phyloP scores from a whole-genome alignment of 2,888 invertebrate genomes.

The Leucophenga maculata region DNA sequence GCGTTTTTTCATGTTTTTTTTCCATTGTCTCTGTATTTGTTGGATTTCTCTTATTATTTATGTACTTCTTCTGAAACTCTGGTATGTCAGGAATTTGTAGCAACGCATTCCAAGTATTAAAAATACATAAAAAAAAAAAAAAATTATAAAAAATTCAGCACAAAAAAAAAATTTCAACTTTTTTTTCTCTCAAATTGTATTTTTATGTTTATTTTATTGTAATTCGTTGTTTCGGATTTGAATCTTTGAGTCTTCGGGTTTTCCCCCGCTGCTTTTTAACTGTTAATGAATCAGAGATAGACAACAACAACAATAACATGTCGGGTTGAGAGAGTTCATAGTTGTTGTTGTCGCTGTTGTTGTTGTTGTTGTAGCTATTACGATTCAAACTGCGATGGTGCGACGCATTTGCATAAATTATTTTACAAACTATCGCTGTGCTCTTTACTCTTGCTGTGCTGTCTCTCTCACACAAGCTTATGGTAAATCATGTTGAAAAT shows the following conservation, averaged over 20 bases:
- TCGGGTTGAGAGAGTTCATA: background rate
- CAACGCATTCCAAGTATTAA: background rate
- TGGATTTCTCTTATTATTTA: slow-evolving; percentile 1
- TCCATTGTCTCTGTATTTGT: background rate
- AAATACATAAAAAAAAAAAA: background rate
- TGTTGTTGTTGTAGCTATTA: background rate
- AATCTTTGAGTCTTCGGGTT: background rate
- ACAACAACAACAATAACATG: background rate
- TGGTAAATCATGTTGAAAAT: background rate
- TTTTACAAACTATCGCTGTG: background rate
- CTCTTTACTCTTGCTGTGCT: background rate
- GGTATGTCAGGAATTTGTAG: background rate
- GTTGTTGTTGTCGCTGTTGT: background rate
- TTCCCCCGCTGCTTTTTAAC: background rate
- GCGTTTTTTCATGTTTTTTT: background rate
- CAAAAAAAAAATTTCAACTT: background rate
- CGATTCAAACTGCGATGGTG: background rate
- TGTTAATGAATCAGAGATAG: background rate
- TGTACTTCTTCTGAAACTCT: background rate
- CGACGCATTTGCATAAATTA: slow-evolving; percentile 17
- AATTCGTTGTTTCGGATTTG: background rate
- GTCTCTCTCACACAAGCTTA: background rate
- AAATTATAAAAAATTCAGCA: background rate
- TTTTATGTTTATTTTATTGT: slow-evolving; percentile 9
- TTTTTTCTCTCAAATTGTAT: background rate